Evolutionary conservation across 2,797 vertebrate genomes (phyloP).

Genomic region (Hylomyscus alleni): DNA sequence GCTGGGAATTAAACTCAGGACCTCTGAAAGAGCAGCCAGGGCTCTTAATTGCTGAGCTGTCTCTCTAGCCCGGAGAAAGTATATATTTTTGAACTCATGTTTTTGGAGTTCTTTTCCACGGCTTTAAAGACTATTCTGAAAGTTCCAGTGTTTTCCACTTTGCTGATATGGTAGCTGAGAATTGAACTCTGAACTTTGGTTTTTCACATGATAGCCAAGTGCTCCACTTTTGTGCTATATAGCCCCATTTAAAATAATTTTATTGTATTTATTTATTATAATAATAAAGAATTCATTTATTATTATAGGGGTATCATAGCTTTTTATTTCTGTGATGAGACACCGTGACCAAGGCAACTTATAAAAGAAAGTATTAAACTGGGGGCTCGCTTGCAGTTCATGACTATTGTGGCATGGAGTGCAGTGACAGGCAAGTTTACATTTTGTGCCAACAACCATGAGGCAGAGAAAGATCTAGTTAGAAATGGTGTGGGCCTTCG

Average conservation of each 20-base stretch:
- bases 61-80: no score
- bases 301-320: not conserved
- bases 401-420: no score
- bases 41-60: no score
- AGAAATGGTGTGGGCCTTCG: not conserved
- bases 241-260: not conserved
- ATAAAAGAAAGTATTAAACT: not conserved
- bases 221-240: not conserved
- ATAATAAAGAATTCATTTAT: not conserved
- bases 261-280: not conserved
- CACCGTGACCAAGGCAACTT: not conserved
- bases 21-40: no score
- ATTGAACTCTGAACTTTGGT: not conserved
- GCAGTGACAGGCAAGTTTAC: not conserved
- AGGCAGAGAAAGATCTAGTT: not conserved
- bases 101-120: no score
- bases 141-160: no score
- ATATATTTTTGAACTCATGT: no score
- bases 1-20: no score
- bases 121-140: no score
- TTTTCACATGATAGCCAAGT: not conserved
- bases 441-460: not conserved
- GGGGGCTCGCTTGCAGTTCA: not conserved
- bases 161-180: no score
- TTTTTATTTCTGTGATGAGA: not conserved